Evolutionary conservation across 23 tunicate genomes (phyloP).

Genomic region (Trididemnum clinides): DNA sequence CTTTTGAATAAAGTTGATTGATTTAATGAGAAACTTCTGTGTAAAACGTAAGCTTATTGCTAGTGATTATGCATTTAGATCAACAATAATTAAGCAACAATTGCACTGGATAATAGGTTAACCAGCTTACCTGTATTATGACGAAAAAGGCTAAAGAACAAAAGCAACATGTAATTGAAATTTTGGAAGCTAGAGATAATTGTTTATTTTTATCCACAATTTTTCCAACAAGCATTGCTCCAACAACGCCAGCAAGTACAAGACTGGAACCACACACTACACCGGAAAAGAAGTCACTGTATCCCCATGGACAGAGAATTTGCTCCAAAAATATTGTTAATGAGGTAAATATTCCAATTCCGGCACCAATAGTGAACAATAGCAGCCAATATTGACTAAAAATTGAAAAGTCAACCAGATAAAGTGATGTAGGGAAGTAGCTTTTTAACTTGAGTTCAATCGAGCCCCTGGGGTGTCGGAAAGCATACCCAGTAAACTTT

Average conservation of each 20-base stretch:
- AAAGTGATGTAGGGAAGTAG: no score
- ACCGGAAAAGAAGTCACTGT: constrained; percentile 55
- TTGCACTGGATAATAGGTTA: no score
- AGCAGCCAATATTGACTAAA: constrained; percentile 60
- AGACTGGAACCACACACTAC: constrained; percentile 59
- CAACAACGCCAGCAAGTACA: constrained; percentile 54
- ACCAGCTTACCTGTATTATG: constrained; percentile 25
- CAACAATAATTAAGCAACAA: no score
- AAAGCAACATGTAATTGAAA: not conserved
- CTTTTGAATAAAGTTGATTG: no score
- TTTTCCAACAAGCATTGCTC: constrained; percentile 46
- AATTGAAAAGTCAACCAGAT: no score
- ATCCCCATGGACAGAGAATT: constrained; percentile 83
- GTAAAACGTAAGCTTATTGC: no score
- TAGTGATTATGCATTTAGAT: no score
- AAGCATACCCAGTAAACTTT: no score
- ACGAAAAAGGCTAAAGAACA: constrained; percentile 2
- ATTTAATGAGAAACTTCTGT: no score
- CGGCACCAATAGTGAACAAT: constrained; percentile 49
- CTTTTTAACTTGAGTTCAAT: no score
- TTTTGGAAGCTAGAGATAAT: constrained; percentile 14
- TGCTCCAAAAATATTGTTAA: constrained; percentile 62
- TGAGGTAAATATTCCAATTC: constrained; percentile 58
- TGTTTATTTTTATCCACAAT: constrained; percentile 43
- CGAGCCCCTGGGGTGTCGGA: no score